Percentiles rank a stretch among this genome's conserved stretches.
Conservation (phyloP, 2,888 invertebrate genomes). For the Cremastobaeus sp. region DNA sequence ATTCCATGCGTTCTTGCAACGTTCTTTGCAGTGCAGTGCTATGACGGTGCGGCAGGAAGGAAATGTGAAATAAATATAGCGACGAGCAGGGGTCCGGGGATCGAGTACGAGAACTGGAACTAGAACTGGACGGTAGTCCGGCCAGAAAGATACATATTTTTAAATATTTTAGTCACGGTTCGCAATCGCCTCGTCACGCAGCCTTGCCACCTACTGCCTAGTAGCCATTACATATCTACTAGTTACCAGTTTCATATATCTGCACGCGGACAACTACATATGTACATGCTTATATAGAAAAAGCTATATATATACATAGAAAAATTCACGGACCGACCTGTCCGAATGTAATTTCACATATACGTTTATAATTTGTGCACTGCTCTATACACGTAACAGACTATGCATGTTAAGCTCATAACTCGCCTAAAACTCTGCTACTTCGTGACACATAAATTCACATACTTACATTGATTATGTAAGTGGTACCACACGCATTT, state of each 20-base stretch:
- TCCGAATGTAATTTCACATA: slow-evolving; percentile 5
- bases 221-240: slow-evolving; percentile 70
- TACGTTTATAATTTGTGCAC: not conserved
- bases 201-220: slow-evolving; percentile 77
- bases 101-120: slow-evolving; percentile 71
- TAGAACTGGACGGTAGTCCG: slow-evolving; percentile 77
- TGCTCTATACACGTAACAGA: not conserved
- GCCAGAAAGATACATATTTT: slow-evolving; percentile 79
- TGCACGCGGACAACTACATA: slow-evolving; percentile 1
- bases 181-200: slow-evolving; percentile 79
- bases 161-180: slow-evolving; percentile 79
- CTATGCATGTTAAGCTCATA: slow-evolving; percentile 34
- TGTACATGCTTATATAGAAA: no score
- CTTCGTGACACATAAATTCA: slow-evolving; percentile 46
- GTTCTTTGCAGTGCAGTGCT: slow-evolving; percentile 56
- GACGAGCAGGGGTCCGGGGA: slow-evolving; percentile 68
- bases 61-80: slow-evolving; percentile 78
- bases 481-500: slow-evolving; percentile 49
- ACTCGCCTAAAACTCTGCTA: slow-evolving; percentile 40
- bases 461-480: slow-evolving; percentile 49
- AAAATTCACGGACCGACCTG: slow-evolving; percentile 10
- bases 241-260: slow-evolving; percentile 63
- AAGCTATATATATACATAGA: slow-evolving; percentile 11
- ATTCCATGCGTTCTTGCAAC: slow-evolving; percentile 61
- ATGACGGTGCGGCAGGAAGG: slow-evolving; percentile 74